Evolutionary conservation across 2,113 vertebrate genomes (phyloP), one percentile per base, ranked within the genome.

Genomic region (Psophia crepitans): DNA sequence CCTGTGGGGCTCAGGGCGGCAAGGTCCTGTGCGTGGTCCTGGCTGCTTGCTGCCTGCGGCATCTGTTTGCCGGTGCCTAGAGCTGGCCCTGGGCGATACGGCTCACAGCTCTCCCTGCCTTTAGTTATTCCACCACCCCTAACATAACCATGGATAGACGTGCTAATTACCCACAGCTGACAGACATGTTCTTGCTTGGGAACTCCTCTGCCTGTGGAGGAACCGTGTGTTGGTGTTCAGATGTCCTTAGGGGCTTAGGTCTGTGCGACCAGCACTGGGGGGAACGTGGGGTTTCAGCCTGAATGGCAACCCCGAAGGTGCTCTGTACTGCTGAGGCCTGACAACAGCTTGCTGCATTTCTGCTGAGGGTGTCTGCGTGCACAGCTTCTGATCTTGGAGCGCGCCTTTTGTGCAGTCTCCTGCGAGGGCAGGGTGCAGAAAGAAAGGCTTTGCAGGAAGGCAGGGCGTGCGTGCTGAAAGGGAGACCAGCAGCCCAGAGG

Each of bases 291-390:
- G 12, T 75, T 85, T 75, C 8, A 16, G 39, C 7, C 63, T 24
- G 27, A n/a, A 27, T 9, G 30, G 18, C n/a, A 41, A 15, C 30
- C n/a, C 65, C 53, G 30, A 24, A 60, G 53, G n/a, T 26, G 58
- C 51, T 53, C 19, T 4, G 65, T 16, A 2, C 61, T 8, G 43
- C 64, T 43, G 77, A 58, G 64, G 35, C 70, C n/a, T 30, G 64
- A 11, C n/a, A 24, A 11, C 76, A 65, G 27, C 26, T 44, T 4
- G 39, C 17, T 58, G 78, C 63, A 7, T 21, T 19, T 58, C 27
- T 78, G 64, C 64, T 5, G 13, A 4, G 2, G 15, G n/a, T 18
- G 30, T 3, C 17, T 17, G 16, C 1, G 3, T 51, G 1, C 33
- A 3, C 46, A 3, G 60, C 21, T 68, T 6, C 51, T 61, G 9